Conservation (phyloP, 2,113 vertebrate genomes). For the Aldabrachelys gigantea region DNA sequence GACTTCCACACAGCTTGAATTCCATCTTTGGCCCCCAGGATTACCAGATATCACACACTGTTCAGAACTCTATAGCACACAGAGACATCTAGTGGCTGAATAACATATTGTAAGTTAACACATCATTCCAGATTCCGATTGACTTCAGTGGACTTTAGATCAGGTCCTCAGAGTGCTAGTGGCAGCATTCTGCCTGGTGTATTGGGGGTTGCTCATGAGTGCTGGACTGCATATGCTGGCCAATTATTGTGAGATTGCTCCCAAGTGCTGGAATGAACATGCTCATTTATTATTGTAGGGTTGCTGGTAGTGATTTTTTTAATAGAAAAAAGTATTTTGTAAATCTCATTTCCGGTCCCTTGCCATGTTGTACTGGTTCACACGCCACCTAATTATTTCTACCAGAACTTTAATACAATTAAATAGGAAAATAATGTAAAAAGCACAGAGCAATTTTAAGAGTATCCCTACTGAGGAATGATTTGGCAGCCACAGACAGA, state of each 20-base stretch:
- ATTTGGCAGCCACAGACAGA: not conserved
- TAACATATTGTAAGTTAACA: rapidly evolving
- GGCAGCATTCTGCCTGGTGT: not conserved
- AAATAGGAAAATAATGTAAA: not conserved
- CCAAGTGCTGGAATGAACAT: not conserved
- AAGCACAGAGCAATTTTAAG: not conserved
- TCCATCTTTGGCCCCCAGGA: rapidly evolving
- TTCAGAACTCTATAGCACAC: not conserved
- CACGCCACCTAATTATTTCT: not conserved
- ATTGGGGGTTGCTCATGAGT: not conserved
- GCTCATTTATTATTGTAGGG: not conserved
- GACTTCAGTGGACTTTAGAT: not conserved
- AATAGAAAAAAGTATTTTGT: not conserved
- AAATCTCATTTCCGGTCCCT: not conserved
- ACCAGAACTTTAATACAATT: not conserved
- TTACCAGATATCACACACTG: rapidly evolving
- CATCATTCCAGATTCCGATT: not conserved
- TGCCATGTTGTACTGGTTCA: not conserved
- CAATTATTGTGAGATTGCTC: not conserved
- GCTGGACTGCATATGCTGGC: not conserved
- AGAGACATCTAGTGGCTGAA: slow-evolving; percentile 23
- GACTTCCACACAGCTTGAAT: rapidly evolving
- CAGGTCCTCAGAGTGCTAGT: not conserved
- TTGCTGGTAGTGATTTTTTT: not conserved
- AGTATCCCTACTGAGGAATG: not conserved